Conservation (phyloP, 2,797 vertebrate species). For the Notolabrus celidotus region DNA sequence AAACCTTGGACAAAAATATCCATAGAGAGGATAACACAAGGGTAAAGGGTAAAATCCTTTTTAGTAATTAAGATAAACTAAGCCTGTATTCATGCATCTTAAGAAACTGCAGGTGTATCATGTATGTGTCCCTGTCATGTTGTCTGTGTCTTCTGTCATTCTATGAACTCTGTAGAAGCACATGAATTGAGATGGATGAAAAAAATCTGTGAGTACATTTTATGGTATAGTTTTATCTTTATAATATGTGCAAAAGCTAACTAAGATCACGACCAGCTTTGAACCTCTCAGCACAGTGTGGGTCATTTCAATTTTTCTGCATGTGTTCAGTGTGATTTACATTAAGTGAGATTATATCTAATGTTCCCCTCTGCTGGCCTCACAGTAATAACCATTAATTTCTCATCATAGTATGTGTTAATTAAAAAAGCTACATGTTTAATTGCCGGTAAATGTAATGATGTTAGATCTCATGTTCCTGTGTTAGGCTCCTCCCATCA, state of each 20-base stretch:
- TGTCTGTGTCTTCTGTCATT: too few species aligned
- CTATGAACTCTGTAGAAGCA: background rate
- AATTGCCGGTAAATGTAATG: conserved; percentile 87
- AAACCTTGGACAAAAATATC: background rate
- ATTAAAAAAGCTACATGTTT: conserved; percentile 86
- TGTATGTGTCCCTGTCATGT: background rate
- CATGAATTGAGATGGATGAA: too few species aligned
- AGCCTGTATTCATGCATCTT: background rate
- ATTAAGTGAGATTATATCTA: conserved; percentile 47
- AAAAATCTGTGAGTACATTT: background rate
- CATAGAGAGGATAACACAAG: background rate
- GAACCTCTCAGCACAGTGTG: conserved; percentile 27
- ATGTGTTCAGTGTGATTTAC: conserved; percentile 42
- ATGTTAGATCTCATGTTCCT: conserved; percentile 85
- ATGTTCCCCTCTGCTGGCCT: conserved; percentile 67
- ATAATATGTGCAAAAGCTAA: background rate
- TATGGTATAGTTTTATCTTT: background rate
- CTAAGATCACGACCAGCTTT: background rate
- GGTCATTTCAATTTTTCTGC: background rate
- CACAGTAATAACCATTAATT: conserved; percentile 84
- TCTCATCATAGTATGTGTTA: conserved; percentile 85
- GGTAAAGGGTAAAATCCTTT: background rate
- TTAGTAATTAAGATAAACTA: background rate
- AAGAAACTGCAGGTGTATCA: background rate
- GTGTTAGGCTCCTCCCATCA: conserved; percentile 81